Base-by-base conservation (phyloP, 2,888 invertebrate species). In the Andrena praecox region DNA sequence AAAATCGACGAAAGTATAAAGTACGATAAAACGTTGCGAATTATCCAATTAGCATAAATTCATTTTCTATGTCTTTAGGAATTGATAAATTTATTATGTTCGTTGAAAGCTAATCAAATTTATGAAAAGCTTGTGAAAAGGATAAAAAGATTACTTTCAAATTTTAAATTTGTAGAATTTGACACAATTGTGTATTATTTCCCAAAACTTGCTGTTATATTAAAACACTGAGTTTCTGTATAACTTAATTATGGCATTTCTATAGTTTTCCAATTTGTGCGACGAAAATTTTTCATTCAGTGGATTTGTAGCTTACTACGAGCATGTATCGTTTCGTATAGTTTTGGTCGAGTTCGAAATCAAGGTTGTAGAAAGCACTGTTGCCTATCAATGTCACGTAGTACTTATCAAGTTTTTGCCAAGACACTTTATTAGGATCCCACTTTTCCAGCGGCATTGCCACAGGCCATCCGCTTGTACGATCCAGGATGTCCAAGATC, bases 381-480 rank as follows among this genome's bases (percentile, higher is more conserved):
- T 54, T 77, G 16, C 85, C 85, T 31, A 78, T 67, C 29, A 87
- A 4, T 42, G 48, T 33, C 2, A 77, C 54, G 33, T 89, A 86
- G 59, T 80, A 35, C 12, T 48, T 59, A 33, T 89, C 84, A 5
- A 89, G 77, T 7, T 77, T 80, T 59, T 89, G 89, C 89, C 89
- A 89, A 0, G 68, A 12, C 0, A 27, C 31, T 31, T 70, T 71
- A 20, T 84, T 29, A 2, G 85, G 52, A 42, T 85, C 33, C 87
- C 86, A 87, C 2, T 67, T 31, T 16, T 60, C 56, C 0, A 62
- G 10, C 12, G 86, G 75, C 87, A 87, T 87, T 2, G 85, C 71
- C 24, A 87, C 69, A 6, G 89, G 89, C 89, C 89, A 89, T 24
- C 89, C 89, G 7, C 89, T 89, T 0, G 73, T 78, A 0, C 16